Evolutionary conservation across 2,113 vertebrate species (phyloP).

Genomic region (Cavia porcellus): DNA sequence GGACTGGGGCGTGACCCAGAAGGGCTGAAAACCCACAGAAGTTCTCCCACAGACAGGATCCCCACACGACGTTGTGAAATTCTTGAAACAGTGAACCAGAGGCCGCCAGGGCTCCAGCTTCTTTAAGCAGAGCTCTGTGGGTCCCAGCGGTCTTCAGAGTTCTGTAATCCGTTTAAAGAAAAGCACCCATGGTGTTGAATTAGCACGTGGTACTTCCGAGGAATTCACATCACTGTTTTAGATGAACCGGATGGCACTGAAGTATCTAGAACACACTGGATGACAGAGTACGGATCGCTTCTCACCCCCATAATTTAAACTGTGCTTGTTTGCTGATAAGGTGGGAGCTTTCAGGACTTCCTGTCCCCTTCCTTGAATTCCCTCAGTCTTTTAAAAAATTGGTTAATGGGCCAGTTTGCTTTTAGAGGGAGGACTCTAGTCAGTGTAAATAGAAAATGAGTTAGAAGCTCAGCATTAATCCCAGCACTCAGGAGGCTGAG

Average conservation of each 20-base stretch:
- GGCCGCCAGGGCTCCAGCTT: not conserved
- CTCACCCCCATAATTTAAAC: not conserved
- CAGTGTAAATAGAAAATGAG: not conserved
- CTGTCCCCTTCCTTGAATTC: not conserved
- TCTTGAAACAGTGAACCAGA: not conserved
- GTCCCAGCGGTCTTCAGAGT: not conserved
- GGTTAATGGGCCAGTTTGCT: not conserved
- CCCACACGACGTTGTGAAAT: not conserved
- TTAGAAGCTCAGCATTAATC: not conserved
- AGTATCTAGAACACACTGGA: not conserved
- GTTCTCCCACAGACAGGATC: not conserved
- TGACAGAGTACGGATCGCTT: not conserved
- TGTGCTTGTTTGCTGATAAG: not conserved
- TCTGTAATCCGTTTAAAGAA: not conserved
- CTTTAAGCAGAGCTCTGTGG: not conserved
- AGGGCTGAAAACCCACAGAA: not conserved
- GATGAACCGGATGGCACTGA: not conserved
- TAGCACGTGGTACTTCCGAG: not conserved
- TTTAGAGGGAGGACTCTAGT: not conserved
- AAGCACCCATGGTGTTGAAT: not conserved
- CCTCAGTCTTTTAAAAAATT: slow-evolving; percentile 2
- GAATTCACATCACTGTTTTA: not conserved
- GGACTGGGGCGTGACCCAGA: not conserved
- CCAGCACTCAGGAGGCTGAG: not conserved
- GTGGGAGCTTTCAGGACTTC: not conserved